Conservation (phyloP, 2,797 vertebrate genomes). For the Sebastes alutus region DNA sequence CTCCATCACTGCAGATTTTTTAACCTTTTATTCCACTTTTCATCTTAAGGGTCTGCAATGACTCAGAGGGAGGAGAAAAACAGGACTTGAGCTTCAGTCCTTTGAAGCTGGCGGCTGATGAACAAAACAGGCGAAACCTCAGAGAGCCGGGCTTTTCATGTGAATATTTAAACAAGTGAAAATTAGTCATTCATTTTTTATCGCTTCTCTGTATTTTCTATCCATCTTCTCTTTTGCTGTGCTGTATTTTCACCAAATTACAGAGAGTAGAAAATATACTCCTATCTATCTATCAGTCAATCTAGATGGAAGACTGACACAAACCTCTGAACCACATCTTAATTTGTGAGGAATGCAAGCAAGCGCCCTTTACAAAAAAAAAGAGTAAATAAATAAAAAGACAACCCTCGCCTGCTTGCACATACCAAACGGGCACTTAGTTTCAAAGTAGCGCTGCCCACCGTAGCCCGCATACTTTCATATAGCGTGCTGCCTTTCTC, state of each 20-base stretch:
- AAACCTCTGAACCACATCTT: not conserved
- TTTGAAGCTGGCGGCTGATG: slow-evolving; percentile 32
- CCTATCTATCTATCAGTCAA: not conserved
- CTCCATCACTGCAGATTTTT: not conserved
- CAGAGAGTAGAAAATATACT: not conserved
- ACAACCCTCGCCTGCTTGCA: slow-evolving; percentile 41
- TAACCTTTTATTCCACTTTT: slow-evolving; percentile 31
- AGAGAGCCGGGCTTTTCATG: not conserved
- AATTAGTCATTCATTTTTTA: slow-evolving; percentile 4
- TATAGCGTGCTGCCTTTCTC: slow-evolving; percentile 52
- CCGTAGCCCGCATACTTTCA: slow-evolving; percentile 55
- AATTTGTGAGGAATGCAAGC: slow-evolving; percentile 38
- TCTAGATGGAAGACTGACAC: not conserved
- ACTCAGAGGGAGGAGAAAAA: slow-evolving; percentile 5
- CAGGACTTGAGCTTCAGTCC: not conserved
- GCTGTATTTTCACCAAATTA: not conserved
- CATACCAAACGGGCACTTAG: slow-evolving; percentile 59
- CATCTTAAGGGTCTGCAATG: slow-evolving; percentile 25
- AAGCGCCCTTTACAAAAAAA: slow-evolving; percentile 6
- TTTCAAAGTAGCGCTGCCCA: slow-evolving; percentile 57
- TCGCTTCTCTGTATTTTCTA: not conserved
- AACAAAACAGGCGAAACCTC: slow-evolving; percentile 25
- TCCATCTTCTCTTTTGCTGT: not conserved
- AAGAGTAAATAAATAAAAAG: slow-evolving; percentile 55
- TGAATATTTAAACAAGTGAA: slow-evolving; percentile 32